Conservation (phyloP, 2,113 vertebrate species). For the Egretta garzetta region DNA sequence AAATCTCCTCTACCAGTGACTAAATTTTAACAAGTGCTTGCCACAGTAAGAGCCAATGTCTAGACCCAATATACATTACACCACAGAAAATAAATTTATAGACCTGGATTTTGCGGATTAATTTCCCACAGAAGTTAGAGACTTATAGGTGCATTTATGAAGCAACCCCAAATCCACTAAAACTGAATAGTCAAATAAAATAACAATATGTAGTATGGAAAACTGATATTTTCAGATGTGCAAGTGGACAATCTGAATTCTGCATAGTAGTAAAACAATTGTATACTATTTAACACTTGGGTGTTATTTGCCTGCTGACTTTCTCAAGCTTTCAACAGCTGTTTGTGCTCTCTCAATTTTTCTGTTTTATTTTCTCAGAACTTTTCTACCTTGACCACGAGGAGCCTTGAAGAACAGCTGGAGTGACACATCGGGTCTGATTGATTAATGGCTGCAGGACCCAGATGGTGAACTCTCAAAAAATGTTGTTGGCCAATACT, state of each 20-base stretch:
- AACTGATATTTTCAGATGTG: background rate
- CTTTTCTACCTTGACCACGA: background rate
- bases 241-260: background rate
- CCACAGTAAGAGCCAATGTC: background rate
- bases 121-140: background rate
- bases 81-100: background rate
- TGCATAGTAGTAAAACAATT: background rate
- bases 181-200: background rate
- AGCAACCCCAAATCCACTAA: background rate
- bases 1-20: background rate
- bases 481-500: slow-evolving; percentile 45
- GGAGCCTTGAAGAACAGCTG: slow-evolving; percentile 42
- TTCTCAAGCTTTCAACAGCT: background rate
- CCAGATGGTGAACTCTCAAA: slow-evolving; percentile 61
- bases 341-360: background rate
- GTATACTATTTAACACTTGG: background rate
- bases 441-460: slow-evolving; percentile 20
- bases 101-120: background rate
- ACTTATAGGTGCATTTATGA: background rate
- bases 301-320: background rate
- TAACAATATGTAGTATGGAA: background rate
- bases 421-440: slow-evolving; percentile 33
- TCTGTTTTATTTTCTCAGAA: slow-evolving; percentile 15
- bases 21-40: background rate
- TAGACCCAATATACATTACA: background rate